These are phyloP conservation scores for Perccottus glenii DNA, from an alignment of 2,113 vertebrate species.

Conservation along the genomic window DNA sequence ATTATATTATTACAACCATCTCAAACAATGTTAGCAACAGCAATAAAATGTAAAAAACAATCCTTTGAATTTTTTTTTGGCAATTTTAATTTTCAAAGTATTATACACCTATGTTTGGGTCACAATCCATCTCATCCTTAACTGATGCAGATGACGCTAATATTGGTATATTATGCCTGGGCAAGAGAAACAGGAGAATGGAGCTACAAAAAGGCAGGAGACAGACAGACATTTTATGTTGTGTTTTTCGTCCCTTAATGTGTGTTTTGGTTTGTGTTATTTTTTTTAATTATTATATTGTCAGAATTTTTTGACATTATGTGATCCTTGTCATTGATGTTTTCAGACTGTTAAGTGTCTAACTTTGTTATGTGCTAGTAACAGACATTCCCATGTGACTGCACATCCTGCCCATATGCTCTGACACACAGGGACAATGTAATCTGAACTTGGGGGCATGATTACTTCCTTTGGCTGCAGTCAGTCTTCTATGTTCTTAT, in stretches of 20 bases:
- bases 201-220: conserved; percentile 55
- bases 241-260: conserved; percentile 72
- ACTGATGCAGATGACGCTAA: background rate
- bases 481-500: conserved; percentile 49
- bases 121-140: background rate
- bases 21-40: conserved; percentile 44
- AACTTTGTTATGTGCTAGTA: conserved; percentile 73
- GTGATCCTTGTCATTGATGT: conserved; percentile 73
- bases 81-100: conserved; percentile 28
- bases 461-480: conserved; percentile 65
- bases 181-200: background rate
- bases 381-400: conserved; percentile 79
- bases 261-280: conserved; percentile 70
- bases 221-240: conserved; percentile 72
- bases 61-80: conserved; percentile 66
- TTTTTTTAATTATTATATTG: conserved; percentile 74
- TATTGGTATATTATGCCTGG: background rate
- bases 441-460: conserved; percentile 45
- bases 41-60: conserved; percentile 57
- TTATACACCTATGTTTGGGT: background rate
- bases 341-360: conserved; percentile 74
- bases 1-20: conserved; percentile 36
- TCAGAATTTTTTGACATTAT: conserved; percentile 77
- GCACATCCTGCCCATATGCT: conserved; percentile 71
- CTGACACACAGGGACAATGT: conserved; percentile 64